Evolutionary conservation across 2,113 vertebrate genomes (phyloP).

Genomic region (Numenius arquata): DNA sequence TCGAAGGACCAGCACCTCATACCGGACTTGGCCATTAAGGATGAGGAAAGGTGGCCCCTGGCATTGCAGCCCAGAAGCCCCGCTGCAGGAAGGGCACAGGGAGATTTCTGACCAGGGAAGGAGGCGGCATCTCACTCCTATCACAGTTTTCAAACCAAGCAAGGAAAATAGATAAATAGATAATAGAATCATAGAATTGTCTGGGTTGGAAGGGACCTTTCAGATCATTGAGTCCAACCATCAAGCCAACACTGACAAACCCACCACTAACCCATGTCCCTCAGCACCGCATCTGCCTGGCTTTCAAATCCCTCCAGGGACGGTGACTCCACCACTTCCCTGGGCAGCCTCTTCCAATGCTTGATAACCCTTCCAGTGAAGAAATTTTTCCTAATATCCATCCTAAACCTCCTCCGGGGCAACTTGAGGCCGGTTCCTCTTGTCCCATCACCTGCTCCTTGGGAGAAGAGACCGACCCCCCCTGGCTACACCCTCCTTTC

Average conservation of each 20-base stretch:
- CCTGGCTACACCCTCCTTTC: too few species aligned
- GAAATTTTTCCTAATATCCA: background rate
- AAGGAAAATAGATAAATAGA: background rate
- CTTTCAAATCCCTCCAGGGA: background rate
- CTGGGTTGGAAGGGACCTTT: background rate
- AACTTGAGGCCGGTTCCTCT: background rate
- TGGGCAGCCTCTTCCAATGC: background rate
- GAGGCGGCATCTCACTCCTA: fast-evolving
- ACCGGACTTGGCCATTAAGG: background rate
- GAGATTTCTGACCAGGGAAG: background rate
- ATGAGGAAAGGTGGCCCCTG: background rate
- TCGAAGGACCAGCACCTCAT: background rate
- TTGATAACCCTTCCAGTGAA: background rate
- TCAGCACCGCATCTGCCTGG: background rate
- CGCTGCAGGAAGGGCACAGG: background rate
- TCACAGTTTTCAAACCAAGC: background rate
- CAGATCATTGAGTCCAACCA: background rate
- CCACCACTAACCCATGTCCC: background rate
- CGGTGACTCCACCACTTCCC: background rate
- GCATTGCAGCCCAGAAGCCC: background rate
- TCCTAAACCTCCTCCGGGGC: background rate
- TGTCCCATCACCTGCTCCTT: background rate
- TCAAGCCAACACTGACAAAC: background rate
- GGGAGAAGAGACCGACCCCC: background rate
- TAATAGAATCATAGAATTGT: background rate